Evolutionary conservation across 92 coral and sea anemone genomes (phyloP).

Genomic region (Epizoanthus scotinus): DNA sequence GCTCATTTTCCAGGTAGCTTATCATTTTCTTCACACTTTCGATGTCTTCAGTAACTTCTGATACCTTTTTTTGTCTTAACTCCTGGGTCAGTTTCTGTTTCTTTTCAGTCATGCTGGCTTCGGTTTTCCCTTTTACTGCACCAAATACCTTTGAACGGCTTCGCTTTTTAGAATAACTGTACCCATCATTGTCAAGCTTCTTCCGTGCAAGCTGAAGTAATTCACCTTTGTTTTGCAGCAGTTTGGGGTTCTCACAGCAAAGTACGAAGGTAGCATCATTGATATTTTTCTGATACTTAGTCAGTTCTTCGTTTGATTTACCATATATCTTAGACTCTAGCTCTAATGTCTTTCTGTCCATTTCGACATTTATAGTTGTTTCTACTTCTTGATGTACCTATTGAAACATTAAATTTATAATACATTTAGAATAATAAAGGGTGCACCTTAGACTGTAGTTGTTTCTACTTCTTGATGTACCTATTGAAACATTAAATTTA

Average conservation of each 20-base stretch:
- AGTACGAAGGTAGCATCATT: constrained; percentile 51
- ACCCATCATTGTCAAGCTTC: constrained; percentile 49
- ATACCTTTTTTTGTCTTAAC: constrained; percentile 49
- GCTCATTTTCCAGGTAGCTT: constrained; percentile 39
- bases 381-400: too few relatives aligned
- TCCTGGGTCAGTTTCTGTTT: constrained; percentile 52
- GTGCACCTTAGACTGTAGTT: too few relatives aligned
- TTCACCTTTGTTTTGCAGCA: constrained; percentile 45
- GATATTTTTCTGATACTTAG: constrained; percentile 44
- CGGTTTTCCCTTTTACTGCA: constrained; percentile 21
- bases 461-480: too few relatives aligned
- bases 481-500: too few relatives aligned
- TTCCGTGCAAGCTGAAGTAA: constrained; percentile 43
- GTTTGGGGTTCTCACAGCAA: constrained; percentile 40
- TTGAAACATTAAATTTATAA: too few relatives aligned
- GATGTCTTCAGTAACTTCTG: constrained; percentile 52
- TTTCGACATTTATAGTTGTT: constrained; percentile 39
- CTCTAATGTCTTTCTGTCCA: constrained; percentile 38
- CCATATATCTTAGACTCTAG: constrained; percentile 48
- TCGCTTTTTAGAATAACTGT: constrained; percentile 53
- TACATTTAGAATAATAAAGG: too few relatives aligned
- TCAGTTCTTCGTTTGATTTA: constrained; percentile 41
- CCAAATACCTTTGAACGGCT: constrained; percentile 56
- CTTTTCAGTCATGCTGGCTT: constrained; percentile 35
- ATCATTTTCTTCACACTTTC: constrained; percentile 51